Conservation (phyloP, 1,140 invertebrate species). For the Drosophila sproati region DNA sequence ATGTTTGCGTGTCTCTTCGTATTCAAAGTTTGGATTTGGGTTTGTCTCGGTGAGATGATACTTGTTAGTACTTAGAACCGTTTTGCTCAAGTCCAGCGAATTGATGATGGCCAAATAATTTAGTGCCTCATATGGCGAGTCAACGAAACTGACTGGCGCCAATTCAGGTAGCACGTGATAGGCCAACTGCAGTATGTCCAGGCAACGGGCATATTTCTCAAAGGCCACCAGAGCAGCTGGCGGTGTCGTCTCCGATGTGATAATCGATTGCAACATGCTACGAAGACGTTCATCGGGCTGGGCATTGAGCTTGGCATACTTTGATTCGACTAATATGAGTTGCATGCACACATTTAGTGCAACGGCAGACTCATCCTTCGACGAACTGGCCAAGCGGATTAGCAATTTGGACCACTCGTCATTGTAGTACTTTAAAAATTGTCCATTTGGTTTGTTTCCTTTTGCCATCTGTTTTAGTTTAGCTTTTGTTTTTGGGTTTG, state of each 20-base stretch:
- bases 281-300: slow-evolving; percentile 85
- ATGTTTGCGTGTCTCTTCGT: slow-evolving; percentile 82
- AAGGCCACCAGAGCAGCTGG: slow-evolving; percentile 86
- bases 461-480: background rate
- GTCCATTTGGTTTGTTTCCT: background rate
- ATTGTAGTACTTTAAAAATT: slow-evolving; percentile 32
- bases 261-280: slow-evolving; percentile 86
- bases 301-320: slow-evolving; percentile 83
- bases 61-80: slow-evolving; percentile 40
- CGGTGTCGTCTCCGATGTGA: slow-evolving; percentile 83
- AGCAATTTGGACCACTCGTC: slow-evolving; percentile 45
- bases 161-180: slow-evolving; percentile 87
- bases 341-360: slow-evolving; percentile 88
- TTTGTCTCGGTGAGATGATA: slow-evolving; percentile 34
- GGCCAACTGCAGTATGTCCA: slow-evolving; percentile 87
- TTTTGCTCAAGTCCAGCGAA: slow-evolving; percentile 73
- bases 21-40: slow-evolving; percentile 68
- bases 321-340: slow-evolving; percentile 88
- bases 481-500: slow-evolving; percentile 5
- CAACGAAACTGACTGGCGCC: slow-evolving; percentile 56
- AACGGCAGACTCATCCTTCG: slow-evolving; percentile 26
- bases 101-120: slow-evolving; percentile 90
- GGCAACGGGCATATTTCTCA: slow-evolving; percentile 87
- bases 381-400: slow-evolving; percentile 5
- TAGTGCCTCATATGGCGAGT: slow-evolving; percentile 80